phyloP scores from a whole-genome alignment of 2,888 invertebrate species.

The Notodonta ziczac region DNA sequence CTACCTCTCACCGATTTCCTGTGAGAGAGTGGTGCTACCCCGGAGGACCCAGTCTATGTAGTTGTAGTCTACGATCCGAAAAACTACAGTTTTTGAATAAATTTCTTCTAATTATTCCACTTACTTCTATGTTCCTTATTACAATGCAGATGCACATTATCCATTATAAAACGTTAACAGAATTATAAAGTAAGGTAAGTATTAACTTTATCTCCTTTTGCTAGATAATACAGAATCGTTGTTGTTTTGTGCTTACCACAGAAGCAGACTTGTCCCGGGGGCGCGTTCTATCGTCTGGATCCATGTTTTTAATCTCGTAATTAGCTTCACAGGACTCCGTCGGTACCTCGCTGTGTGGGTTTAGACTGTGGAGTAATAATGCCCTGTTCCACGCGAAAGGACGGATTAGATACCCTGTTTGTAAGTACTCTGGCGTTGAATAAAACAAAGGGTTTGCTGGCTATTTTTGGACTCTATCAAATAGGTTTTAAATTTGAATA shows the following conservation, averaged over 20 bases:
- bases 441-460: conserved; percentile 7
- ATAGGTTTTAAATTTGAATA: background rate
- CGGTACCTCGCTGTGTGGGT: conserved; percentile 28
- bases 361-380: conserved; percentile 14
- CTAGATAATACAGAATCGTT: conserved; percentile 28
- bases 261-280: conserved; percentile 33
- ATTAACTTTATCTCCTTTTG: conserved; percentile 12
- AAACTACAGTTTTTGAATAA: no score
- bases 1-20: no score
- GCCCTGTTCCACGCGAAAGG: conserved; percentile 13
- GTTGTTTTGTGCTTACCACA: conserved; percentile 33
- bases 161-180: no score
- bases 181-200: background rate
- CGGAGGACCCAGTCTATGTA: no score
- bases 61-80: no score
- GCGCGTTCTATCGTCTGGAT: conserved; percentile 38
- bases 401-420: conserved; percentile 18
- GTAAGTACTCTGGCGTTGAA: conserved; percentile 7
- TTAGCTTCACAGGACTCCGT: conserved; percentile 41
- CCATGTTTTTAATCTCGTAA: conserved; percentile 57
- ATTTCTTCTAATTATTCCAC: no score
- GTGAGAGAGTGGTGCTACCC: no score
- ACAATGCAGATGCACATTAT: no score
- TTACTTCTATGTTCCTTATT: no score
- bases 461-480: background rate